Conservation (phyloP, 2,113 vertebrate species). For the Crotophaga sulcirostris region DNA sequence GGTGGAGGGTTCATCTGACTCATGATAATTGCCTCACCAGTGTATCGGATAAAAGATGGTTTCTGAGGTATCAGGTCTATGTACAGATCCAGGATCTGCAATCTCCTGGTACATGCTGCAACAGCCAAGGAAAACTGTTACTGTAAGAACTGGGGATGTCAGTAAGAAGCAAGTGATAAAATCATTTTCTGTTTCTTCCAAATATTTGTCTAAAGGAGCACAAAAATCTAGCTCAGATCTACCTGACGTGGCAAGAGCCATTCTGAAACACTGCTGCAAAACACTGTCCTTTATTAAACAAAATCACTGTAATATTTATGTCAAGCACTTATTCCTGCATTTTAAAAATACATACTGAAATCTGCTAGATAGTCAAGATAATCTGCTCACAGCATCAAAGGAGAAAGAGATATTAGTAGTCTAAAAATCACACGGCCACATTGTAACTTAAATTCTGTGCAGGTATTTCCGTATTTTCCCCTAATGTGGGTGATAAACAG, state of each 20-base stretch:
- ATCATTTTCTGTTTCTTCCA: background rate
- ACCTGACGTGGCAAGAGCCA: background rate
- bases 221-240: background rate
- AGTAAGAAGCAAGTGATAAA: slow-evolving; percentile 12
- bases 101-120: background rate
- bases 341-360: background rate
- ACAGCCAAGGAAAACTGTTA: background rate
- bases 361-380: background rate
- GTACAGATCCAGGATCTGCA: background rate
- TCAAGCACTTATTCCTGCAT: background rate
- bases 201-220: background rate
- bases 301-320: background rate
- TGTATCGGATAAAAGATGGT: background rate
- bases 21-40: slow-evolving; percentile 33
- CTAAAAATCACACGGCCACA: background rate
- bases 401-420: background rate
- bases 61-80: background rate
- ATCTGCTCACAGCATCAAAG: background rate
- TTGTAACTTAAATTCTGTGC: background rate
- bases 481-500: background rate
- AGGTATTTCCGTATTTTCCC: background rate
- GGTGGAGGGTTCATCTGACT: slow-evolving; percentile 42
- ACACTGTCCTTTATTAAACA: background rate
- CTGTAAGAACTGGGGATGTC: background rate
- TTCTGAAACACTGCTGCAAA: background rate